Conservation (phyloP, 2,888 invertebrate genomes). For the Pimpla rufipes region DNA sequence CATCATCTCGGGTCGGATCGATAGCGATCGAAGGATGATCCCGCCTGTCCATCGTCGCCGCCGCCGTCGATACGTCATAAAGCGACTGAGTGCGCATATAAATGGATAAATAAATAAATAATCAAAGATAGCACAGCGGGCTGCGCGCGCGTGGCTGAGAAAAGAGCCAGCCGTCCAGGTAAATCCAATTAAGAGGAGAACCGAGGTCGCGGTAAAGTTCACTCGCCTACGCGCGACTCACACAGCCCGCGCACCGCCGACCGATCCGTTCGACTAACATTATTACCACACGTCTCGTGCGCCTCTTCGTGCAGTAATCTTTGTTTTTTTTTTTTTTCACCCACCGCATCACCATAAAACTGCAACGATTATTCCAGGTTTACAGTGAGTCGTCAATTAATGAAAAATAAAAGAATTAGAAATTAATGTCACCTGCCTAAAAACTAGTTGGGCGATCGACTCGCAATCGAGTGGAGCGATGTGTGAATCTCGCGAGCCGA, state of each 20-base stretch:
- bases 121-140: conserved; percentile 1
- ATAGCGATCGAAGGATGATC: conserved; percentile 5
- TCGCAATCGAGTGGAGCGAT: no score
- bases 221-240: conserved; percentile 6
- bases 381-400: no score
- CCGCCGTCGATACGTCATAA: not conserved
- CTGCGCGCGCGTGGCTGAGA: not conserved
- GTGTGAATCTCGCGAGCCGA: no score
- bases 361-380: no score
- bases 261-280: conserved; percentile 15
- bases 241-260: not conserved
- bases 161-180: not conserved
- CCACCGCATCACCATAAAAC: no score
- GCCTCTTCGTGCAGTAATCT: not conserved
- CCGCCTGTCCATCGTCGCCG: not conserved
- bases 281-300: conserved; percentile 9
- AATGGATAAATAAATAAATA: conserved; percentile 15
- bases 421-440: no score
- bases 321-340: not conserved
- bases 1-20: not conserved
- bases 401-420: no score
- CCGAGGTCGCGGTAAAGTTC: conserved; percentile 54
- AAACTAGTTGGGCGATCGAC: no score
- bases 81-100: not conserved
- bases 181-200: conserved; percentile 48